Evolutionary conservation across 92 coral and sea anemone species (phyloP), one percentile per base, ranked within the genome.

Genomic region (Parazoanthus swiftii): DNA sequence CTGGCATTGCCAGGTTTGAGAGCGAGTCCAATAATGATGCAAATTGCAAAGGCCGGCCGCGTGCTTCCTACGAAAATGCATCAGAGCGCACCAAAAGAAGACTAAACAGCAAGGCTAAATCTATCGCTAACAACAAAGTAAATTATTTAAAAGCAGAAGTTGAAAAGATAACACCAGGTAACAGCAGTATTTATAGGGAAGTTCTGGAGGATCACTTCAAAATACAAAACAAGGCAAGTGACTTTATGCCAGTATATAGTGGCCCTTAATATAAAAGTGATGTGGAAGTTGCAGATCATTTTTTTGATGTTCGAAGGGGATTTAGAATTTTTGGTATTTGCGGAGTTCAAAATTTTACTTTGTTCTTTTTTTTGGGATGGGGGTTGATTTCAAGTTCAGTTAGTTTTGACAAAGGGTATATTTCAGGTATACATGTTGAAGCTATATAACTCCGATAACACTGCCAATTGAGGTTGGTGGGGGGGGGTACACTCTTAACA

Each of bases 161-260:
- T 20, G 56, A 29, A 79, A 23, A 79, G 33, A 51, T 79, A 48
- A 63, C 56, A 8, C 33, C 33, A 29, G 33, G 33, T 29, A 29
- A 29, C 33, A 29, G 23, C 43, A 79, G 20, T 33, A 50, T 79
- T 1, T 35, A 33, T 29, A 79, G 51, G 65, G 68, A 79, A 50
- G 82, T 56, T 44, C 54, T 79, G 54, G 65, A 23, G 54, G 82
- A 79, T 54, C 67, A 79, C 82, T 50, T 79, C 82, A 79, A 79
- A 50, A 79, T 48, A 79, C 82, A 54, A 79, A 79, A 50, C 68
- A 48, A 48, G 82, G 82, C 26, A 79, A 79, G 82, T 67, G 26
- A 10, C 7, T 3, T 67, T 23, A 15, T 20, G 73, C 29, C 29
- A n/a, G 29, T 67, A 67, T 25, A 6, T 23, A 67, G 29, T 6